Evolutionary conservation across 1,140 invertebrate species (phyloP).

Genomic region (Mizuhopecten yessoensis): DNA sequence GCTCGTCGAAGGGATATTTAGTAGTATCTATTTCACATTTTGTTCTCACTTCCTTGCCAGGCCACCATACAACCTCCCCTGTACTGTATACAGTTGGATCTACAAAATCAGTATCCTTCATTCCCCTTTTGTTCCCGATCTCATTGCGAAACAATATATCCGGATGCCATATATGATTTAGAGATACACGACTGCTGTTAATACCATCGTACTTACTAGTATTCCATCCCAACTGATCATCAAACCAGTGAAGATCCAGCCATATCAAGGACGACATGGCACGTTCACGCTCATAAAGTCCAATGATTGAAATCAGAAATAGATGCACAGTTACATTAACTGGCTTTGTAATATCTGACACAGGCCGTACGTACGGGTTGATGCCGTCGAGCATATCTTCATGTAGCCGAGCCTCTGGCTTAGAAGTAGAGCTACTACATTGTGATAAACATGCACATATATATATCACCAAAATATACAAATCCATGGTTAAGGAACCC

Average conservation of each 20-base stretch:
- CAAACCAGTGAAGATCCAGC: neutral
- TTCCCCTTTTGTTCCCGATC: neutral
- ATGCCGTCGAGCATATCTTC: neutral
- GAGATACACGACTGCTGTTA: neutral
- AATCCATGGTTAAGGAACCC: neutral
- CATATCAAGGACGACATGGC: neutral
- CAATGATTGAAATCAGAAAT: neutral
- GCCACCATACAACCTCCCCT: neutral
- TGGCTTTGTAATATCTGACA: constrained; percentile 1
- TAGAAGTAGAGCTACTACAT: neutral
- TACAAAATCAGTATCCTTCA: neutral
- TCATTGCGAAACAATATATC: neutral
- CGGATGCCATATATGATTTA: neutral
- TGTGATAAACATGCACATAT: neutral
- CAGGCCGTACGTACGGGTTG: neutral
- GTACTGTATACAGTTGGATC: neutral
- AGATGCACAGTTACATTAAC: neutral
- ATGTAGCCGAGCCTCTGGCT: neutral
- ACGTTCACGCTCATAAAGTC: neutral
- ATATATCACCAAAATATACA: neutral
- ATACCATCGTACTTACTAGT: neutral
- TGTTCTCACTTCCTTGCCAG: neutral
- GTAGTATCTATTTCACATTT: neutral
- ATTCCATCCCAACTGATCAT: neutral
- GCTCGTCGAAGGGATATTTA: neutral